A percentile compares a stretch with the other conserved stretches of the same genome.
phyloP scores from a whole-genome alignment of 2,797 vertebrate species.

The Sebastes trivittatus region DNA sequence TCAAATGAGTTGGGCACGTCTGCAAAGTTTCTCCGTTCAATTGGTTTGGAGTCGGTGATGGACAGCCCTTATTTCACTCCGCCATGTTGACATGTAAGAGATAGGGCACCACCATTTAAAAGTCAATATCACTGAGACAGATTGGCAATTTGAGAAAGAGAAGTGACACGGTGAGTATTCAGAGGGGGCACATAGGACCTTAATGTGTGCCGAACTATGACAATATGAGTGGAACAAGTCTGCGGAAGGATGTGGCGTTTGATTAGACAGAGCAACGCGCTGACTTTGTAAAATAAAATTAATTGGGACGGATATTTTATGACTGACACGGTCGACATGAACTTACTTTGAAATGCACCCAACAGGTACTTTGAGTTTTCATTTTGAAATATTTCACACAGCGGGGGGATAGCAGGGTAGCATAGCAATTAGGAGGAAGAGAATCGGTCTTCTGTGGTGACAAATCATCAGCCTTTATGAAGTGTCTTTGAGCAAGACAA shows the following conservation, averaged over 20 bases:
- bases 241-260: background rate
- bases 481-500: background rate
- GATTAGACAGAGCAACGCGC: background rate
- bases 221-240: background rate
- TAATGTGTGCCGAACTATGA: conserved; percentile 29
- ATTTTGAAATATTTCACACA: conserved; percentile 28
- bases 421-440: conserved; percentile 33
- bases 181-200: conserved; percentile 10
- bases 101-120: conserved; percentile 51
- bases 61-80: conserved; percentile 37
- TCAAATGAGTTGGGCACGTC: conserved; percentile 40
- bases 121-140: conserved; percentile 57
- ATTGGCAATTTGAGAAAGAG: conserved; percentile 53
- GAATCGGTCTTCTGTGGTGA: background rate
- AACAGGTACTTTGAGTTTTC: conserved; percentile 21
- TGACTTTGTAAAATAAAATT: conserved; percentile 11
- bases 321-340: conserved; percentile 33
- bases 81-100: conserved; percentile 37
- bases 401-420: background rate
- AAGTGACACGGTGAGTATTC: conserved; percentile 38
- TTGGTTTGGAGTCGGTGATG: conserved; percentile 25
- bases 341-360: conserved; percentile 17
- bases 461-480: background rate
- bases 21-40: conserved; percentile 29
- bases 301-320: conserved; percentile 42